Evolutionary conservation across 2,113 vertebrate species (phyloP).

Genomic region (Brachyhypopomus occidentalis): DNA sequence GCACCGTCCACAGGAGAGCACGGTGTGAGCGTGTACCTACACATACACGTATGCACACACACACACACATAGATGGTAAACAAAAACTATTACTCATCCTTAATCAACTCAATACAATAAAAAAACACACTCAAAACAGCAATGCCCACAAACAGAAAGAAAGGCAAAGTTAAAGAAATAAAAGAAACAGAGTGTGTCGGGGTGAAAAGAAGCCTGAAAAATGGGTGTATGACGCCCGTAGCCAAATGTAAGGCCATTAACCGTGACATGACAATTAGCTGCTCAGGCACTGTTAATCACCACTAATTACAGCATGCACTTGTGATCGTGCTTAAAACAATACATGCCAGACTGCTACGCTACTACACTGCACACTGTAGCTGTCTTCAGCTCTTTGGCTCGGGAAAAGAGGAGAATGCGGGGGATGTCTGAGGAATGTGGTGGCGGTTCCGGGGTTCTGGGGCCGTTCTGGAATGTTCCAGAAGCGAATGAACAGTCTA

Average conservation of each 20-base stretch:
- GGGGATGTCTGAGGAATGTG: neutral
- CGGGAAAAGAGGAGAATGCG: neutral
- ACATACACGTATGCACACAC: slow-evolving; percentile 17
- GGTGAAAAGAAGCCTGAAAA: neutral
- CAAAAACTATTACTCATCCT: neutral
- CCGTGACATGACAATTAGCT: slow-evolving; percentile 16
- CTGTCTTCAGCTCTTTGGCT: neutral
- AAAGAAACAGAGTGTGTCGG: neutral
- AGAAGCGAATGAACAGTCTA: neutral
- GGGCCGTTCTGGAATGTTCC: neutral
- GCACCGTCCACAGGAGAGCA: slow-evolving; percentile 75
- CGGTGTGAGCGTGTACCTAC: slow-evolving; percentile 69
- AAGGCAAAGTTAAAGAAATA: neutral
- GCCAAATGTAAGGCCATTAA: neutral
- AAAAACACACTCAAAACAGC: neutral
- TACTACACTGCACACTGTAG: slow-evolving; percentile 14
- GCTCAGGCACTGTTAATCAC: neutral
- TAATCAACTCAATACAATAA: neutral
- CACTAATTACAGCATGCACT: slow-evolving; percentile 21
- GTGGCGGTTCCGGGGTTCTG: neutral
- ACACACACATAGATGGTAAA: neutral
- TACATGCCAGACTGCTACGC: neutral
- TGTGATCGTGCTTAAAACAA: slow-evolving; percentile 10
- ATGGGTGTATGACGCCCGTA: neutral
- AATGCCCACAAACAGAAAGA: neutral